Conservation (phyloP, 2,888 invertebrate genomes). For the Sarcophaga subvicina region DNA sequence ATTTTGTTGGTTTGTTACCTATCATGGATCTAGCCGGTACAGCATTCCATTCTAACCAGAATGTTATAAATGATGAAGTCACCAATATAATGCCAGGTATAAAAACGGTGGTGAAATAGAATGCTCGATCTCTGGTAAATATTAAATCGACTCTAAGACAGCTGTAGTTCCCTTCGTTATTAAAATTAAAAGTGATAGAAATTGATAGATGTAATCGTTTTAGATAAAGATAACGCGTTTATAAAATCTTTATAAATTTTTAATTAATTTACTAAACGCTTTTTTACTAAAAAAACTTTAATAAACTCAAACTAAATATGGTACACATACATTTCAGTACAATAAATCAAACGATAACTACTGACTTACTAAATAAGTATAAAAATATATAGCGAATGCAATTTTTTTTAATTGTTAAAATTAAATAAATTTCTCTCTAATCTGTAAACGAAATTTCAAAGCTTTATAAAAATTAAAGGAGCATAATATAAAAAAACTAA, state of each 20-base stretch:
- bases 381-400: too few relatives aligned
- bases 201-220: constrained; percentile 39
- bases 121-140: constrained; percentile 97
- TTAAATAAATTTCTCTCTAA: too few relatives aligned
- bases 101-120: constrained; percentile 98
- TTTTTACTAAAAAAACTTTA: neutral
- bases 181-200: constrained; percentile 62
- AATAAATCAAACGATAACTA: too few relatives aligned
- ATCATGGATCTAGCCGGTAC: constrained; percentile 98
- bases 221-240: neutral
- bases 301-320: constrained; percentile 16
- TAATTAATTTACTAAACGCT: constrained; percentile 14
- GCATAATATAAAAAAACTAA: too few relatives aligned
- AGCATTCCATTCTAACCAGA: constrained; percentile 99
- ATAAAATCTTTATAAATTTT: constrained; percentile 27
- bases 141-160: constrained; percentile 96
- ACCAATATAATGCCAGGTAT: constrained; percentile 98
- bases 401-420: too few relatives aligned
- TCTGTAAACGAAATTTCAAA: too few relatives aligned
- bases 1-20: constrained; percentile 83
- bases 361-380: too few relatives aligned
- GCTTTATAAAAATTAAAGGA: too few relatives aligned
- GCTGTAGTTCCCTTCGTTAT: constrained; percentile 93
- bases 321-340: too few relatives aligned
- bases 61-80: constrained; percentile 97